These are phyloP conservation scores for Gymnarchus niloticus DNA, from an alignment of 2,113 vertebrate species.

Conservation along the genomic window DNA sequence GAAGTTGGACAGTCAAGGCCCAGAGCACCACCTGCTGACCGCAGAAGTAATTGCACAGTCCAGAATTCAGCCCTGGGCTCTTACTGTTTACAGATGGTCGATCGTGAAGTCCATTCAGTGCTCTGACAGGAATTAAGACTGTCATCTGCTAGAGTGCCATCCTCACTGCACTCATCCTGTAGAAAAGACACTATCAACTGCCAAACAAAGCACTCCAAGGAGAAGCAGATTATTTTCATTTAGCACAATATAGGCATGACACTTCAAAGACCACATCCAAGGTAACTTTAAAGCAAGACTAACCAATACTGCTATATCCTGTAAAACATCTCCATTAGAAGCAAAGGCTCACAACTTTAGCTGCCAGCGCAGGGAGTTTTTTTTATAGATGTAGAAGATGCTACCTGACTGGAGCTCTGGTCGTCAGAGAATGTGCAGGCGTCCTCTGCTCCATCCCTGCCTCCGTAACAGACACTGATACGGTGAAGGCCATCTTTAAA, in stretches of 20 bases:
- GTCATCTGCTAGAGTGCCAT: conserved; percentile 77
- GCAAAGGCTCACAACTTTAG: neutral
- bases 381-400: neutral
- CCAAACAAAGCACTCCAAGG: neutral
- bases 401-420: conserved; percentile 83
- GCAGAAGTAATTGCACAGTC: neutral
- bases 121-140: conserved; percentile 64
- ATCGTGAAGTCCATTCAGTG: conserved; percentile 69
- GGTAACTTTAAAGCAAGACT: neutral
- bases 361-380: neutral
- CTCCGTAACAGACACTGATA: conserved; percentile 80
- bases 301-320: too few relatives aligned
- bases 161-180: conserved; percentile 91
- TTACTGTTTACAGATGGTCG: conserved; percentile 85
- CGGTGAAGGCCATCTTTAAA: conserved; percentile 79
- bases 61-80: conserved; percentile 40
- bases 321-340: neutral
- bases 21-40: conserved; percentile 5
- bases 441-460: conserved; percentile 68
- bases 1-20: neutral
- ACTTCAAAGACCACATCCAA: too few relatives aligned
- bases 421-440: conserved; percentile 83
- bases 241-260: neutral
- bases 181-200: neutral
- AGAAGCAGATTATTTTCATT: too few relatives aligned